These are phyloP conservation scores for Ceyx margarethae DNA, from an alignment of 2,113 vertebrate genomes.

Conservation along the genomic window DNA sequence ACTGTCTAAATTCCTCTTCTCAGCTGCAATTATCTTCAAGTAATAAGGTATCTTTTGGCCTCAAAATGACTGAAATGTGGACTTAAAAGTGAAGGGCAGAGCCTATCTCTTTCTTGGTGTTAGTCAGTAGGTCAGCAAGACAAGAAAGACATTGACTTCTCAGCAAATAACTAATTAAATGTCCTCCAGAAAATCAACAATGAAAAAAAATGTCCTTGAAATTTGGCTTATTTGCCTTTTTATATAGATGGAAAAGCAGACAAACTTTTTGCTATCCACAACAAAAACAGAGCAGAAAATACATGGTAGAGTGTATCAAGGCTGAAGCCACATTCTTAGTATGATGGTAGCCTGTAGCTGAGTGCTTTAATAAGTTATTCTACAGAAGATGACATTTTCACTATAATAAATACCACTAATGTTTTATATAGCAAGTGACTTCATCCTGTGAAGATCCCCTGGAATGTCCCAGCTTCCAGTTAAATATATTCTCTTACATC, in stretches of 20 bases:
- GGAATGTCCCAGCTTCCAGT: background rate
- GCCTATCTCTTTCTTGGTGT: background rate
- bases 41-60: background rate
- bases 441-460: background rate
- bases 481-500: constrained; percentile 24
- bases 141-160: background rate
- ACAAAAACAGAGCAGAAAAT: background rate
- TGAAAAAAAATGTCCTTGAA: background rate
- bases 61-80: background rate
- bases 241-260: background rate
- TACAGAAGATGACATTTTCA: background rate
- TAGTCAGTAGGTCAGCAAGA: background rate
- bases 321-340: background rate
- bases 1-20: background rate
- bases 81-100: background rate
- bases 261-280: background rate
- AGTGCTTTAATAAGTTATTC: background rate
- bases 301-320: background rate
- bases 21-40: background rate
- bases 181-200: background rate
- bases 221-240: background rate
- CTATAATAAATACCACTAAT: background rate
- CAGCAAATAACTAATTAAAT: background rate
- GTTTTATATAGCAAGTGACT: background rate
- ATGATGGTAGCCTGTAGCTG: background rate